Evolutionary conservation across 1,140 invertebrate species (phyloP).

Genomic region (Cydia strobilella): DNA sequence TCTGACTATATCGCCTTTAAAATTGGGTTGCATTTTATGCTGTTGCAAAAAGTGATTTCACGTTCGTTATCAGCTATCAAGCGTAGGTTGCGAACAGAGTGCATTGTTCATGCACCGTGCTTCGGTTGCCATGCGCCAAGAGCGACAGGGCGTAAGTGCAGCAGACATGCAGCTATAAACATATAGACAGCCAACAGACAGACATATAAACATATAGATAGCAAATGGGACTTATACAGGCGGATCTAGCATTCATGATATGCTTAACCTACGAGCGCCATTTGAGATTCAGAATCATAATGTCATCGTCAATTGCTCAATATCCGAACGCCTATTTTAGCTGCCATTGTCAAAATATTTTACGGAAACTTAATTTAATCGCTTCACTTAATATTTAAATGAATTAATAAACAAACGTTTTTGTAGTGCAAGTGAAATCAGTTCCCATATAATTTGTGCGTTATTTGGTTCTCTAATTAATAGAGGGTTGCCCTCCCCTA

Average conservation of each 20-base stretch:
- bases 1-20: not conserved
- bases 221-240: not conserved
- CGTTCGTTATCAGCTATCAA: slow-evolving; percentile 20
- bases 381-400: slow-evolving; percentile 19
- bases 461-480: slow-evolving; percentile 71
- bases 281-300: not conserved
- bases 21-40: slow-evolving; percentile 9
- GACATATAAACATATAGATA: no score
- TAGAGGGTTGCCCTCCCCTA: slow-evolving; percentile 48
- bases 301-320: not conserved
- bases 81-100: slow-evolving; percentile 27
- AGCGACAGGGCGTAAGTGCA: slow-evolving; percentile 14
- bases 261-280: not conserved
- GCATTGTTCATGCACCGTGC: slow-evolving; percentile 26
- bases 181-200: not conserved
- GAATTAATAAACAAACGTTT: slow-evolving; percentile 26
- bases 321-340: not conserved
- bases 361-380: not conserved
- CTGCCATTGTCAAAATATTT: slow-evolving; percentile 5
- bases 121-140: slow-evolving; percentile 12
- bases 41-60: not conserved
- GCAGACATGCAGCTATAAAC: not conserved
- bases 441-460: slow-evolving; percentile 60
- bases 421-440: slow-evolving; percentile 39
- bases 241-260: not conserved